Conservation (phyloP, 1,140 invertebrate genomes). For the Drosophila asahinai region DNA sequence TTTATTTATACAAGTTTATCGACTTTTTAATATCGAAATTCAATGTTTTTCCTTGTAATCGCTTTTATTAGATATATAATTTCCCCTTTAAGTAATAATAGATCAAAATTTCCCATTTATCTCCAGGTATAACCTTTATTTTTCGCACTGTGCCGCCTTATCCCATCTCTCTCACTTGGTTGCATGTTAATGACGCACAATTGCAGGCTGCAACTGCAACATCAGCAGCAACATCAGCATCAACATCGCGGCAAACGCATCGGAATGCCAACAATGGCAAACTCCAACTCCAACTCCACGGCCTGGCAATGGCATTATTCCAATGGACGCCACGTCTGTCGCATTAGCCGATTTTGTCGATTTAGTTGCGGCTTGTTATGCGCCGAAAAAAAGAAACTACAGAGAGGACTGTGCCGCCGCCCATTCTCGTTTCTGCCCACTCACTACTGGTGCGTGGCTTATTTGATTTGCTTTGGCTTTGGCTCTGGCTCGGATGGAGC, state of each 20-base stretch:
- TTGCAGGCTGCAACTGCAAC: constrained; percentile 23
- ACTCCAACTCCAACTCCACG: background rate
- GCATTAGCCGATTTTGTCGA: constrained; percentile 50
- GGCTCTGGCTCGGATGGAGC: background rate
- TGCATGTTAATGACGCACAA: constrained; percentile 69
- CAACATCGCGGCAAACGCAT: constrained; percentile 21
- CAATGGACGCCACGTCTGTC: constrained; percentile 48
- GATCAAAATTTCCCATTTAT: background rate
- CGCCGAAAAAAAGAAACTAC: constrained; percentile 8
- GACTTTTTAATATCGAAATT: background rate
- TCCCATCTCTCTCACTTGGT: constrained; percentile 27
- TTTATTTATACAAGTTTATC: no score
- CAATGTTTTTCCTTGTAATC: background rate
- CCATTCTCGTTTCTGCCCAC: constrained; percentile 22
- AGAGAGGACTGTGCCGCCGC: background rate
- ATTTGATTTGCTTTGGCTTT: constrained; percentile 30
- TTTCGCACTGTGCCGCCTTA: constrained; percentile 2
- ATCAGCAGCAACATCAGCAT: constrained; percentile 3
- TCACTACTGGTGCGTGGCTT: constrained; percentile 34
- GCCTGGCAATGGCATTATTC: constrained; percentile 7
- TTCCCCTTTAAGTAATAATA: no score
- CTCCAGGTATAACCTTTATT: no score
- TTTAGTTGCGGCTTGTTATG: constrained; percentile 38
- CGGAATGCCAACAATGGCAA: constrained; percentile 45
- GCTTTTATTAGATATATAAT: background rate